Evolutionary conservation across 2,797 vertebrate species (phyloP), one percentile per base, ranked within the genome.

Genomic region (Peromyscus eremicus): DNA sequence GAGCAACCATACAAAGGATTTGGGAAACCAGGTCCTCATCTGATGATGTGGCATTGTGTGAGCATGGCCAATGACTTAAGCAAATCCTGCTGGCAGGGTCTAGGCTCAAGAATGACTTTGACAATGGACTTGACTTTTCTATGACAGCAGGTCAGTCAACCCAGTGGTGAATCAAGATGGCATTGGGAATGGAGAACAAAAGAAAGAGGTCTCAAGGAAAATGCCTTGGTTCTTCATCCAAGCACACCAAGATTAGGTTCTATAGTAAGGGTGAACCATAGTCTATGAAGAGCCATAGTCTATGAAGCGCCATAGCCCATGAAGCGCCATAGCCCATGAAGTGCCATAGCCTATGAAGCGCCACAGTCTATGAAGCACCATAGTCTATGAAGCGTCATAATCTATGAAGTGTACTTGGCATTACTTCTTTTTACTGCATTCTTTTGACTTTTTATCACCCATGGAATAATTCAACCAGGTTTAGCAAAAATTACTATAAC

Each of bases 31-130:
- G 17, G 21, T 46, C 85, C 2, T 40, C 46, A 70, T 43, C 1
- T 4, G 5, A 32, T 29, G 6, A 16, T 12, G 21, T 13, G 68
- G 6, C 0, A 6, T 21, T 17, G 5, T 13, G 5, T 5, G 57
- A 57, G 21, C 14, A 21, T 6, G 21, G 46, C 6, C 57, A 25
- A 34, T 0, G 14, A 21, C 46, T 89, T n/a, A 34, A 52, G 6
- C 1, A 86, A 52, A 52, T 29, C 57, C 43, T 55, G 46, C 14
- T 0, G 4, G n/a, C 10, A 79, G 76, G 64, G 66, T 80, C 43
- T 75, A 27, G 46, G 87, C 76, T 86, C 29, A 71, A 80, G 64
- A 19, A 37, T 68, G 92, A 76, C 25, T 46, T 52, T 77, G 49
- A 37, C 76, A 88, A 64, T 6, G 4, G 40, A 60, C 32, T 76